Conservation (phyloP, 2,888 invertebrate species). For the Dasysyrphus albostriatus region DNA sequence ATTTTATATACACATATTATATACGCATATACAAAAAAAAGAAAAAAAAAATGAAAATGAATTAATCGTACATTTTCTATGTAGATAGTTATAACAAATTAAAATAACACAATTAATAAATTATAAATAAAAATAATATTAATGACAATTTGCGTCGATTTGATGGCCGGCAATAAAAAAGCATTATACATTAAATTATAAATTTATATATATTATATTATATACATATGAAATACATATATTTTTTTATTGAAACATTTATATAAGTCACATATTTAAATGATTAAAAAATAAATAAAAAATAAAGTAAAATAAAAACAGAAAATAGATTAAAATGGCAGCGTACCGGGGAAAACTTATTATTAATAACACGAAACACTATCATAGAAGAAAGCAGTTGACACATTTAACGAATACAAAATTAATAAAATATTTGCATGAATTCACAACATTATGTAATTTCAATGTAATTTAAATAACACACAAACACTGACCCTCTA, state of each 20-base stretch:
- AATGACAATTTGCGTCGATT: slow-evolving; percentile 74
- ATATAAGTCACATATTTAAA: slow-evolving; percentile 69
- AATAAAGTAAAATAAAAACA: not conserved
- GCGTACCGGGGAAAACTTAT: slow-evolving; percentile 50
- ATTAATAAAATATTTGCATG: slow-evolving; percentile 12
- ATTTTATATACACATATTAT: slow-evolving; percentile 70
- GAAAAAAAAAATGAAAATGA: slow-evolving; percentile 49
- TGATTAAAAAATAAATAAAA: slow-evolving; percentile 30
- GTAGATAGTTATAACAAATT: slow-evolving; percentile 75
- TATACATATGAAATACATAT: slow-evolving; percentile 67
- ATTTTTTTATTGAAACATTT: slow-evolving; percentile 75
- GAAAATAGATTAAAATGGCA: slow-evolving; percentile 49
- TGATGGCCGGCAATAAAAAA: slow-evolving; percentile 68
- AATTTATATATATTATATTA: slow-evolving; percentile 41
- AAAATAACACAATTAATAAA: slow-evolving; percentile 45
- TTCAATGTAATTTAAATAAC: slow-evolving; percentile 50
- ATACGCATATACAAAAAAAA: slow-evolving; percentile 61
- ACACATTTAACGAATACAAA: not conserved
- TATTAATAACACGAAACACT: slow-evolving; percentile 31
- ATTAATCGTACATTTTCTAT: slow-evolving; percentile 67
- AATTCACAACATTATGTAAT: slow-evolving; percentile 45
- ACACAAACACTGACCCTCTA: not conserved
- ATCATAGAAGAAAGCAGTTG: slow-evolving; percentile 23
- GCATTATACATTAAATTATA: slow-evolving; percentile 62
- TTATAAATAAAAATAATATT: slow-evolving; percentile 35